Evolutionary conservation across 2,888 invertebrate genomes (phyloP), one percentile per base, ranked within the genome.

Genomic region (Agelastica alni): DNA sequence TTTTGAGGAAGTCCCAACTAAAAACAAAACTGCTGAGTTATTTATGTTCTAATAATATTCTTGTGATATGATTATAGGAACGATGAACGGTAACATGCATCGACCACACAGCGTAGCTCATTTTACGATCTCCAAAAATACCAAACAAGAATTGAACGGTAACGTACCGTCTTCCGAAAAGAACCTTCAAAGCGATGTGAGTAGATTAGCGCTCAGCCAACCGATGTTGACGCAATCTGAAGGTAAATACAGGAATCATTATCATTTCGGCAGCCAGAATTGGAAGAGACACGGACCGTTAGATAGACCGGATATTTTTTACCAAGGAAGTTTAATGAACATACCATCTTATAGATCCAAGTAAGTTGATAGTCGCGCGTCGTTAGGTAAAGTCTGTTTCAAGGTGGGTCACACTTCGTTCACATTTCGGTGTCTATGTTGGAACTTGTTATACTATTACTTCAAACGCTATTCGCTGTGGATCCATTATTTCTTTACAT

Each of bases 281-380:
- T 61, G 69, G 26, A 59, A 67, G 34, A 65, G 61, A 44, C 67
- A 67, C 26, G 88, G 92, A 1, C 88, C 93, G 10, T 87, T 96
- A 83, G 84, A 88, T 67, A 83, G 92, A 46, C 91, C 90, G 47
- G 96, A 97, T 74, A 87, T 94, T 5, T 86, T 96, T 67, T 96
- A 95, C 74, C 89, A 91, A 71, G 93, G 93, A 62, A 91, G 85
- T 69, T 76, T 88, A 51, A 70, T 72, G 68, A 76, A 76, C 59
- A 74, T 77, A 26, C 73, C 75, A 1, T 69, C 72, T 2, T 75
- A 75, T 48, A 61, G 71, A 53, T 75, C 76, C 1, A 68, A 51
- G 59, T 56, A 34, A 48, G 54, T 46, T 4, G 26, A 1, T 32
- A 18, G 12, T 20, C 10, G 16, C 5, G n/a, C 28, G 28, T n/a